Conservation (phyloP, 2,888 invertebrate species). For the Agrotis ipsilon region DNA sequence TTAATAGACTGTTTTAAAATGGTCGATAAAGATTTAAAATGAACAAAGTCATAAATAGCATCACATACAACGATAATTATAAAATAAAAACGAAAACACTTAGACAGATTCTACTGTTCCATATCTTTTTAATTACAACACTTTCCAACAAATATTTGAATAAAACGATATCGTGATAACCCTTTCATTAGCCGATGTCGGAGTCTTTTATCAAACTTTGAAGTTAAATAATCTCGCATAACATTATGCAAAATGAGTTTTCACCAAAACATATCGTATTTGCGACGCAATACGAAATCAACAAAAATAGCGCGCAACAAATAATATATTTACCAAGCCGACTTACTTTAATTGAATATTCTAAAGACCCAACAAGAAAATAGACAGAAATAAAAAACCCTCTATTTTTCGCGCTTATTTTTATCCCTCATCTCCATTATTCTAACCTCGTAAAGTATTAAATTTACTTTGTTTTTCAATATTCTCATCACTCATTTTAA, state of each 20-base stretch:
- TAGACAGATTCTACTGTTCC: neutral
- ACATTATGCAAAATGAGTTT: slow-evolving; percentile 34
- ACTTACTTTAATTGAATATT: slow-evolving; percentile 49
- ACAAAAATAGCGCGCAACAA: slow-evolving; percentile 10
- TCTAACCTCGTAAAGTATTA: slow-evolving; percentile 62
- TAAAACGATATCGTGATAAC: neutral
- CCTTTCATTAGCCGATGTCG: neutral
- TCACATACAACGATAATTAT: neutral
- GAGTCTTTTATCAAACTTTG: neutral
- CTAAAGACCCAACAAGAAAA: slow-evolving; percentile 16
- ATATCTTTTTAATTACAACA: neutral
- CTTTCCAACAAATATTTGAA: neutral
- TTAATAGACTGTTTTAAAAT: slow-evolving; percentile 24
- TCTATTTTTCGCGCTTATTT: slow-evolving; percentile 39
- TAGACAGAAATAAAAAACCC: slow-evolving; percentile 10
- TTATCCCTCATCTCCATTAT: slow-evolving; percentile 44
- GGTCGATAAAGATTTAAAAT: slow-evolving; percentile 3
- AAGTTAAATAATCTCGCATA: slow-evolving; percentile 21
- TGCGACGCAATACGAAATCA: slow-evolving; percentile 22
- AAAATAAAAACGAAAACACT: neutral
- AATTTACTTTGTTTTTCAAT: slow-evolving; percentile 62
- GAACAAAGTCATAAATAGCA: neutral
- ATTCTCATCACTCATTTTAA: slow-evolving; percentile 38
- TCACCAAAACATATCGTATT: slow-evolving; percentile 25
- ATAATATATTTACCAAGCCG: slow-evolving; percentile 33